A percentile compares a stretch with the other conserved stretches of the same genome.
Evolutionary conservation across 2,888 invertebrate species (phyloP).

Genomic region (Philaethria dido): DNA sequence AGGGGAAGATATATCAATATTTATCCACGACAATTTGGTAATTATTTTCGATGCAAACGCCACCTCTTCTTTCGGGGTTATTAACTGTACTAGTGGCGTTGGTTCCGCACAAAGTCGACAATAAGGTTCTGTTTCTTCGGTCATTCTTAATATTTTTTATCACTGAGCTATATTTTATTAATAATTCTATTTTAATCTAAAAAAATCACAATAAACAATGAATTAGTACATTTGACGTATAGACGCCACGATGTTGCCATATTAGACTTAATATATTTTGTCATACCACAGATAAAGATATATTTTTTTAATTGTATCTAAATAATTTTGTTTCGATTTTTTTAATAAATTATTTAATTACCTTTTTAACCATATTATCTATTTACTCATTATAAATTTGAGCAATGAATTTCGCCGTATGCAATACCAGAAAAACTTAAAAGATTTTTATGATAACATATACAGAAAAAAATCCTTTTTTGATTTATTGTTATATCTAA

Average conservation of each 20-base stretch:
- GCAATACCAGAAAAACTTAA: too few species aligned
- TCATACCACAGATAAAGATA: background rate
- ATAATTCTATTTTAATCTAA: slow-evolving; percentile 4
- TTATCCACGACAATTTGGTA: slow-evolving; percentile 74
- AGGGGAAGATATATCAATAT: slow-evolving; percentile 62
- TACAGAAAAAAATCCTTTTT: too few species aligned
- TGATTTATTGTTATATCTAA: too few species aligned
- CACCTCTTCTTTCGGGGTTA: slow-evolving; percentile 67
- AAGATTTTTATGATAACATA: too few species aligned
- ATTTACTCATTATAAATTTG: too few species aligned
- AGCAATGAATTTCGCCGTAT: too few species aligned
- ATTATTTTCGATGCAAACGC: slow-evolving; percentile 65
- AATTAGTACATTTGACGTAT: slow-evolving; percentile 29
- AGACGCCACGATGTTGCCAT: slow-evolving; percentile 27
- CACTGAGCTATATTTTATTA: slow-evolving; percentile 4
- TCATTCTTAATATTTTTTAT: slow-evolving; percentile 23
- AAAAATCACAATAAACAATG: slow-evolving; percentile 31
- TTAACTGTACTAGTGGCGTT: slow-evolving; percentile 63
- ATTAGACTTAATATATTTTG: background rate
- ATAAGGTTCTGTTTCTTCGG: slow-evolving; percentile 61
- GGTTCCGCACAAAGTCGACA: slow-evolving; percentile 77
- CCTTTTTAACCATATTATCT: too few species aligned
- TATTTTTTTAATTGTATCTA: too few species aligned
- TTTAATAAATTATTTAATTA: too few species aligned
- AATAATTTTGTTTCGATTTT: too few species aligned